Base-by-base conservation (phyloP, 2,113 vertebrate species). In the Cacatua alba region DNA sequence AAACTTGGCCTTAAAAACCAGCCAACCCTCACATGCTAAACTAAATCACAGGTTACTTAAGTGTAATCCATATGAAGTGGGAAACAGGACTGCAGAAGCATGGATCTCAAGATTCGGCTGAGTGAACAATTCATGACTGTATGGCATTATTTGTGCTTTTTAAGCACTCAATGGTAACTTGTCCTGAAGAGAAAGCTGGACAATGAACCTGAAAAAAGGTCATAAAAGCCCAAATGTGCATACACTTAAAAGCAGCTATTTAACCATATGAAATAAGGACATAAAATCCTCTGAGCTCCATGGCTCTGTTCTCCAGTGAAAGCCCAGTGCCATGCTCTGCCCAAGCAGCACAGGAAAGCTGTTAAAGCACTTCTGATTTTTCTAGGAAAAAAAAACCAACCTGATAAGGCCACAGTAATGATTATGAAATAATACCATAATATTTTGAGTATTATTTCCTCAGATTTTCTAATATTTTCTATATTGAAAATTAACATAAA, bases 41-140 rank as follows among this genome's bases (percentile, higher is more conserved):
- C 29, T 64, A 76, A 63, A 60, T 21, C 72, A 75, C 2, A 12
- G 60, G 65, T 95, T 92, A 86, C 70, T 86, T 82, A 74, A 86
- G 60, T 33, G 52, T 59, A 94, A 93, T 28, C 68, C 20, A 8
- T 20, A 51, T 17, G 55, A 88, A 95, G 77, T 39, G 37, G 46
- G 65, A 86, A 80, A 31, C 53, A 6, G 1, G 37, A 72, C 28
- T 55, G 52, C 74, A 82, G 84, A 86, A 67, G 41, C 10, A 6
- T 1, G 1, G 15, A 63, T 35, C 46, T 37, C 37, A 35, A 21
- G 74, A 35, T 14, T 26, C 0, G 0, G 57, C 62, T 0, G 1
- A 75, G 43, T 9, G 84, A 72, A 64, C 81, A 71, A 39, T 24
- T 82, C 70, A 52, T n/a, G 11, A 46, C 5, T 46, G 37, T 2